These are phyloP conservation scores for Luidia sarsii DNA, from an alignment of 53 echinoderm and acorn worm species.

Conservation along the genomic window DNA sequence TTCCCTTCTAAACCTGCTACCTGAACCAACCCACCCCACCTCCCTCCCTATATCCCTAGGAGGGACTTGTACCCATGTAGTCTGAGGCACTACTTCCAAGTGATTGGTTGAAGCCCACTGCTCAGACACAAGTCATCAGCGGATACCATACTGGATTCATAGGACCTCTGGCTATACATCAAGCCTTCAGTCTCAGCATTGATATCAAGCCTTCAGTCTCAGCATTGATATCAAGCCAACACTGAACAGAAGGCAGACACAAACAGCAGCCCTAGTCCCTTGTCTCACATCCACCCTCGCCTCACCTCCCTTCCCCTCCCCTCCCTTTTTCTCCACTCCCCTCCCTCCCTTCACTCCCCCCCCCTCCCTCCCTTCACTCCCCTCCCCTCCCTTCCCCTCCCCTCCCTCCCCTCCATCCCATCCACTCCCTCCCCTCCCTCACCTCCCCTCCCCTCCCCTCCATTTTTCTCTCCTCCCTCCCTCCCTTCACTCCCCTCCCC, in stretches of 20 bases:
- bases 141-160: slow-evolving; percentile 40
- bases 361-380: background rate
- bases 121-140: slow-evolving; percentile 7
- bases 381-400: background rate
- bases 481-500: too few species aligned
- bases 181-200: too few species aligned
- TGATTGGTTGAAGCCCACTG: too few species aligned
- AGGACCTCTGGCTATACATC: background rate
- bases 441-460: background rate
- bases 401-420: too few species aligned
- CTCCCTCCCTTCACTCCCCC: background rate
- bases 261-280: slow-evolving; percentile 7
- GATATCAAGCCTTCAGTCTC: too few species aligned
- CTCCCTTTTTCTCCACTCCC: background rate
- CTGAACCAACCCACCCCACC: too few species aligned
- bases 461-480: background rate
- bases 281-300: background rate
- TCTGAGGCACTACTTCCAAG: too few species aligned
- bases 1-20: too few species aligned
- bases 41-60: too few species aligned
- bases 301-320: background rate
- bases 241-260: background rate
- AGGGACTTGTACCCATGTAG: too few species aligned
- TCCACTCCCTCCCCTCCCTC: background rate
- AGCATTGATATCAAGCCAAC: background rate